These are phyloP conservation scores for Chaetura pelagica DNA, from an alignment of 2,113 vertebrate genomes.

Conservation along the genomic window DNA sequence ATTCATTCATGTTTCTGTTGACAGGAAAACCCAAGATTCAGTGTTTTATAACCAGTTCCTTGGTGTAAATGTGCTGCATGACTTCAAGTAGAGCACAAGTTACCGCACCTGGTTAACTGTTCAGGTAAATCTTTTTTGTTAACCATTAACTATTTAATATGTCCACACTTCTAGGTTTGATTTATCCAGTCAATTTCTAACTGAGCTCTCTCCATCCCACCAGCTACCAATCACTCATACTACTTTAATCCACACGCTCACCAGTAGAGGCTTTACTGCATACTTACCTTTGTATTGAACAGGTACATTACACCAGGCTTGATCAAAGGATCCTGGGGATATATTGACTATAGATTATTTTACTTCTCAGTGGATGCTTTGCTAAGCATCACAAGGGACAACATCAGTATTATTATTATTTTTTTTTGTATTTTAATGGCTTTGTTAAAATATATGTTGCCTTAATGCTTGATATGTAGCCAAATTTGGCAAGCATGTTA, in stretches of 20 bases:
- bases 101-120: not conserved
- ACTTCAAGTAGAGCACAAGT: not conserved
- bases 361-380: not conserved
- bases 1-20: not conserved
- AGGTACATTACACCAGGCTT: not conserved
- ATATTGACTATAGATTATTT: not conserved
- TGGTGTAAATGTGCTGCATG: not conserved
- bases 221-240: not conserved
- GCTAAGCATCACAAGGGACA: not conserved
- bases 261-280: not conserved
- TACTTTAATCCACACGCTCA: not conserved
- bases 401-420: not conserved
- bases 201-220: not conserved
- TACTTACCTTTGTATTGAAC: not conserved
- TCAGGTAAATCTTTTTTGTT: not conserved
- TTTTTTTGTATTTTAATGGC: not conserved
- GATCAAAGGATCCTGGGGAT: not conserved
- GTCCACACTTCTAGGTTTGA: not conserved
- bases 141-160: not conserved
- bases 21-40: not conserved
- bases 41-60: not conserved
- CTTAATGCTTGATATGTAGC: not conserved
- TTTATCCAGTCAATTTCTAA: not conserved
- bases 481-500: not conserved
- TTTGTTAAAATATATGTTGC: not conserved